These are phyloP conservation scores for Brachyhypopomus gauderio DNA, from an alignment of 2,113 vertebrate species.

Conservation along the genomic window DNA sequence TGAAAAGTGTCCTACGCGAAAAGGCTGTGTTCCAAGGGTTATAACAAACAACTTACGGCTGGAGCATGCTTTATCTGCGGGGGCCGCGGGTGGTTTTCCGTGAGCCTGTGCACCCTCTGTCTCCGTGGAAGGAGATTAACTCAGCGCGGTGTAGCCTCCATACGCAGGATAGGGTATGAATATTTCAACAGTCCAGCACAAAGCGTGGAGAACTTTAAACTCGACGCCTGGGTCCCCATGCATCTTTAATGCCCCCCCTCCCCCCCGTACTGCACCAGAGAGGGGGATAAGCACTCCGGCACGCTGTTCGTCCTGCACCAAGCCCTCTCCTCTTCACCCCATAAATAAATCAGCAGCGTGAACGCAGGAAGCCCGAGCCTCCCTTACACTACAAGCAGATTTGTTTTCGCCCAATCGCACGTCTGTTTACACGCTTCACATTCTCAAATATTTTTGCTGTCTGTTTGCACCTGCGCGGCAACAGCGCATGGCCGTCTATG, in stretches of 20 bases:
- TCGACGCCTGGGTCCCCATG: conserved; percentile 63
- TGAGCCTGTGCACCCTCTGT: conserved; percentile 37
- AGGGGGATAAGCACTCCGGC: conserved; percentile 59
- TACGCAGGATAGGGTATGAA: conserved; percentile 59
- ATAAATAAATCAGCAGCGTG: conserved; percentile 74
- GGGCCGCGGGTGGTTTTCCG: conserved; percentile 33
- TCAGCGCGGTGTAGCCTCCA: conserved; percentile 43
- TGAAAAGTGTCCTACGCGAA: conserved; percentile 12
- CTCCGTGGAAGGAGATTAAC: conserved; percentile 50
- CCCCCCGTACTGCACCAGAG: conserved; percentile 56
- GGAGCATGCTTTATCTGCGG: conserved; percentile 50
- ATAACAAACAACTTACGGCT: conserved; percentile 55
- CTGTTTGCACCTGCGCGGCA: neutral
- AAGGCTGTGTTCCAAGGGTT: conserved; percentile 34
- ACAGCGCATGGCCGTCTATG: neutral
- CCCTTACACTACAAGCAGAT: conserved; percentile 64
- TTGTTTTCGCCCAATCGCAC: conserved; percentile 64
- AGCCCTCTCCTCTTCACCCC: conserved; percentile 50
- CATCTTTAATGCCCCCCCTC: conserved; percentile 67
- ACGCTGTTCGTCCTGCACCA: conserved; percentile 48
- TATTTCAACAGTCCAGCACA: conserved; percentile 66
- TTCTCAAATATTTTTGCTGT: conserved; percentile 56
- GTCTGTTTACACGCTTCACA: conserved; percentile 63
- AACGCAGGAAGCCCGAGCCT: conserved; percentile 58
- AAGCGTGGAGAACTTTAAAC: conserved; percentile 65